Evolutionary conservation across 2,888 invertebrate species (phyloP), one percentile per base, ranked within the genome.

Genomic region (Eupithecia vulgata): DNA sequence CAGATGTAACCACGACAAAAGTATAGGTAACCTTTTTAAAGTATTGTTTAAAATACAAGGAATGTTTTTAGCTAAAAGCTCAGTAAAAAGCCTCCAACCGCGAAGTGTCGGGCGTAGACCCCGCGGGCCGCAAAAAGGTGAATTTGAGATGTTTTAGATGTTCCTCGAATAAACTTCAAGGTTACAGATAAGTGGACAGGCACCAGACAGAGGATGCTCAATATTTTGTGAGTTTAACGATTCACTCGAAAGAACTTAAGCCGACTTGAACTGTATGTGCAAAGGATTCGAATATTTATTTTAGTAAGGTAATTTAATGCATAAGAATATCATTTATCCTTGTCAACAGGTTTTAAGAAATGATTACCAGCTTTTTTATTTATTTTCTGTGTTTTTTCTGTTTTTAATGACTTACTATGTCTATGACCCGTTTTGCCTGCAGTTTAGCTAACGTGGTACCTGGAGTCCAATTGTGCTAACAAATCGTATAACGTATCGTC

Each of bases 81-180:
- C 57, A 42, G 52, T 21, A 65, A 34, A 62, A 70, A 30, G n/a
- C 5, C 35, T 48, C 40, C 30, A 70, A 35, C 62, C 70, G 71
- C 67, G 67, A 73, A 76, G 67, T 75, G 42, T 72, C 73, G 78
- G 73, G 12, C 78, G 66, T 70, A 78, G 76, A 79, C 78, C 79
- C 74, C 76, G 64, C 13, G 30, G 64, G 52, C 48, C 37, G 59
- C 72, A 78, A 78, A 74, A 73, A 75, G 45, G n/a, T 59, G 61
- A 68, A 73, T 57, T 57, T 12, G 25, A 57, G 57, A 25, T 57
- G 57, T 57, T 74, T 72, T 72, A 69, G 70, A 68, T 75, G 71
- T 66, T 71, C 30, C 67, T 61, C 67, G 42, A 68, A 77, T 74
- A 74, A 70, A 73, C 68, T 45, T 76, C 76, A 79, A 78, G 76